Evolutionary conservation across 2,113 vertebrate species (phyloP), one percentile per base, ranked within the genome.

Genomic region (Sceloporus tristichus): DNA sequence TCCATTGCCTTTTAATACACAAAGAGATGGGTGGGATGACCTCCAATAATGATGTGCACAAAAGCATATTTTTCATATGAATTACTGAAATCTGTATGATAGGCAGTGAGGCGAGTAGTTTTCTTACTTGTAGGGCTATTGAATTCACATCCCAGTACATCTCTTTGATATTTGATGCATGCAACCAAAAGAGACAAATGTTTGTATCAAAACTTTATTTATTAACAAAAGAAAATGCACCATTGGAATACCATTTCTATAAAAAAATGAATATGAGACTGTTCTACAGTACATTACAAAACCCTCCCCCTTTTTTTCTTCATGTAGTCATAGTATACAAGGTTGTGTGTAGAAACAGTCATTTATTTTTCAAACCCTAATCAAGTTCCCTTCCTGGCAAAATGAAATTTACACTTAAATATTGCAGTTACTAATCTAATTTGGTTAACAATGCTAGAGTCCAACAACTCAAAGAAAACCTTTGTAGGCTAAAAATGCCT

Each of bases 191-290:
- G 9, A 77, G 65, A 83, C 71, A 48, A 16, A 5, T 77, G 96
- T 98, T 98, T 98, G 96, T 98, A 99, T 98, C 98, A 98, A 99
- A 99, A 98, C 96, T 98, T 98, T 98, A 98, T 98, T 98, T 98
- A 98, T 98, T 97, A 98, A 98, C 96, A 96, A 98, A 98, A 97
- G n/a, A 83, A 96, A 98, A 98, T 97, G 97, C 97, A 98, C 98
- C 97, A 97, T 98, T 96, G 98, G 98, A 98, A 98, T 97, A 98
- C 97, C 97, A 98, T 97, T 98, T 98, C 98, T 98, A 98, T 98
- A 98, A 98, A 98, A 34, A 97, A 98, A 98, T 96, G 96, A 98
- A 97, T 97, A 97, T 96, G 96, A 96, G 97, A 98, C 98, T 98
- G 97, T 97, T 98, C 98, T 98, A 98, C 98, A 97, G 97, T 97